Conservation (phyloP, 2,797 vertebrate genomes). For the Coccyzus lansbergi region DNA sequence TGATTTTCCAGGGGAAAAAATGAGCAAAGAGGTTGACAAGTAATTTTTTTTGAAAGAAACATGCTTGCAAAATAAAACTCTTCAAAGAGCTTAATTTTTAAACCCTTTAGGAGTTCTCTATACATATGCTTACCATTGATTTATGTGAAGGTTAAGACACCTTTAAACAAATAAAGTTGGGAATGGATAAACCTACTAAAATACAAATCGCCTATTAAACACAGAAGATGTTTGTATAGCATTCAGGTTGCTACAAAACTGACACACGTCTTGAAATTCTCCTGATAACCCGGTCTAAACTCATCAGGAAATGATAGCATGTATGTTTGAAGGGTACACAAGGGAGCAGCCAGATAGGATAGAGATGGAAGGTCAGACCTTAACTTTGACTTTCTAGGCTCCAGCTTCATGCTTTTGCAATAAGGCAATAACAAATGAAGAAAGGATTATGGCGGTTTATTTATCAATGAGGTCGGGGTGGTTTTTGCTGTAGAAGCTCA, state of each 20-base stretch:
- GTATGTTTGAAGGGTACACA: slow-evolving; percentile 50
- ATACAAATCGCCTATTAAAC: slow-evolving; percentile 68
- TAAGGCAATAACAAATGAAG: not conserved
- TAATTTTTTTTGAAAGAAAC: not conserved
- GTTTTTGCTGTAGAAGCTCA: not conserved
- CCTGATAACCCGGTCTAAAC: slow-evolving; percentile 50
- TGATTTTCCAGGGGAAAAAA: not conserved
- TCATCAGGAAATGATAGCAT: slow-evolving; percentile 34
- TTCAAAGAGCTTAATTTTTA: slow-evolving; percentile 37
- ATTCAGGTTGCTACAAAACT: slow-evolving; percentile 64
- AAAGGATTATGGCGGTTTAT: not conserved
- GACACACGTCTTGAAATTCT: slow-evolving; percentile 69
- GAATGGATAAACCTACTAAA: slow-evolving; percentile 66
- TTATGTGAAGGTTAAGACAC: slow-evolving; percentile 72
- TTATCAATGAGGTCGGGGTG: not conserved
- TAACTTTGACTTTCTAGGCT: slow-evolving; percentile 60
- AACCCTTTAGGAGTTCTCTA: not conserved
- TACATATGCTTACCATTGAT: slow-evolving; percentile 18
- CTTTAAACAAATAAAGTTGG: slow-evolving; percentile 74
- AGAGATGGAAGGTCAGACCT: slow-evolving; percentile 25
- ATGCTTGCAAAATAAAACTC: not conserved
- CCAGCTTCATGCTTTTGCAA: slow-evolving; percentile 6
- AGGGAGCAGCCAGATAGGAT: not conserved
- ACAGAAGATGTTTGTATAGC: slow-evolving; percentile 68
- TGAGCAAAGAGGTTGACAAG: not conserved